Base-by-base conservation (phyloP, 2,888 invertebrate genomes). In the Eulithis prunata region DNA sequence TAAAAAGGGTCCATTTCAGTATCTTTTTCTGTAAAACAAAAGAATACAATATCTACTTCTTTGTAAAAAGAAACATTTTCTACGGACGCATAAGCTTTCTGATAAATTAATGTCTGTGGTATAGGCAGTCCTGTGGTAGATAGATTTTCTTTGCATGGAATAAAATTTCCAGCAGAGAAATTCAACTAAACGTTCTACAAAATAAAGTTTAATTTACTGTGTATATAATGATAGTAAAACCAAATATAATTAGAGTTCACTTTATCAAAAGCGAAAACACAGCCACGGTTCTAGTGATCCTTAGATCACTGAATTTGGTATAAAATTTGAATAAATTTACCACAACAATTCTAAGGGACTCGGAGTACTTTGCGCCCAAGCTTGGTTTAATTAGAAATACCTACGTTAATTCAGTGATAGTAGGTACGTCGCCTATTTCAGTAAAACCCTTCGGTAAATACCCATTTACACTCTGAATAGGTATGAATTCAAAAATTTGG, bases 331-430 rank as follows among this genome's bases (percentile, higher is more conserved):
- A 54, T 54, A 38, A 62, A 62, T 62, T 62, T 56, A 43, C 28
- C 41, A 38, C n/a, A 49, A 32, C 55, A 55, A 55, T 62, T 51
- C 49, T 13, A 60, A 53, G 56, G 49, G 32, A 38, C 46, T 21
- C n/a, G 32, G 12, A 55, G 55, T 28, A 43, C 41, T 51, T 62
- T 43, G 51, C 38, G 36, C 12, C 13, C 11, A 41, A 49, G 43
- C 43, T 41, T 56, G 49, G 51, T 41, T 51, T 51, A 62, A 56
- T 62, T 56, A 56, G 38, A 62, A 49, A 49, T 62, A 51, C 41
- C 41, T 41, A 10, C 14, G 49, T 51, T 61, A n/a, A 41, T 49
- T 55, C 12, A 55, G 46, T 21, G 21, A 55, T 49, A 3, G 47
- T 47, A 21, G 41, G 41, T 41, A 41, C 5, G 41, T 1, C 32